Evolutionary conservation across 2,797 vertebrate species (phyloP), one percentile per base, ranked within the genome.

Genomic region (Paratrypauchen microcephalus): DNA sequence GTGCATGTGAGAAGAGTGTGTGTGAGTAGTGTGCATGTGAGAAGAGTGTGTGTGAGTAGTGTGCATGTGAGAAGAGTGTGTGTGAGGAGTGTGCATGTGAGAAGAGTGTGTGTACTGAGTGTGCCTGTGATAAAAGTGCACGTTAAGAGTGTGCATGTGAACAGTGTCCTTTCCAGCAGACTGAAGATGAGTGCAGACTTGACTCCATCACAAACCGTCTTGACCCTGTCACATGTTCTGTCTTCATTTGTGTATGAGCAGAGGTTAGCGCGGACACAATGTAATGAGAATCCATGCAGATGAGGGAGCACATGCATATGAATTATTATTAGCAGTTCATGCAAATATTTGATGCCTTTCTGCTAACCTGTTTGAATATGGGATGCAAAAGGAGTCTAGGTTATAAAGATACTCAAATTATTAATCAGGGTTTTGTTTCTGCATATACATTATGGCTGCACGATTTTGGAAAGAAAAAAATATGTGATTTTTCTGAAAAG

Each of bases 161-260:
- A 36, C 7, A 36, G n/a, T 86, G 87, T 84, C 75, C 69, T 81
- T 81, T 79, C 81, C 69, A 69, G 65, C 39, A 66, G 71, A 78
- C 78, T 45, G 73, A 80, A 71, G 79, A 80, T 85, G 54, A 78
- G 60, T 52, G 70, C 85, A 78, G 55, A 82, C 75, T 84, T 86
- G 87, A 87, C 87, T 87, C 79, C 71, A 80, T 76, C 71, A 80
- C 83, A 85, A 78, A 75, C 73, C 58, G 58, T 57, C 39, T 62
- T 73, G 50, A 21, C 63, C 72, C 73, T 45, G 60, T 78, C 73
- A 28, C 41, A 16, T 39, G 11, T 32, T 47, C 65, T 26, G 54
- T 36, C 15, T 18, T 41, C 16, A 24, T 23, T 54, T 11, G 9
- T 23, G 2, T 6, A 23, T 24, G 23, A 12, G 54, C 54, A 24